Base-by-base conservation (phyloP, 2,888 invertebrate genomes). In the Frankliniella fusca region DNA sequence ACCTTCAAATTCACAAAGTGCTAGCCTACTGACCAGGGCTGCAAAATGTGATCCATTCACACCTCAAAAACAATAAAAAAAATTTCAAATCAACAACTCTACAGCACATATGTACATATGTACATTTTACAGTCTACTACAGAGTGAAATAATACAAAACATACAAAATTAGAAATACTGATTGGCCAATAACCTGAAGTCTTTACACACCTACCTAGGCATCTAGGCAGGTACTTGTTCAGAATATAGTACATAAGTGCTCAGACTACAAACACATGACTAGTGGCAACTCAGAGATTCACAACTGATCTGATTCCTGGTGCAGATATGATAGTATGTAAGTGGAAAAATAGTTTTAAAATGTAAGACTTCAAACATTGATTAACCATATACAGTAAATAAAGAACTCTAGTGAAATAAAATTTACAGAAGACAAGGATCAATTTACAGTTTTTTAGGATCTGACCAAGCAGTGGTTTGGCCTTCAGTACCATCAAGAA, bases 41-140 rank as follows among this genome's bases (percentile, higher is more conserved):
- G 38, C 38, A 38, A 38, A 38, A 38, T 38, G 38, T 38, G 38
- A 38, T 38, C 38, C 38, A 38, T 38, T 38, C 38, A 3, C 38
- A 38, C 38, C 38, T 38, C 61, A 12, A 23, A 76, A 76, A 76
- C 70, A 76, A 76, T 76, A 76, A 76, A 61, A 76, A 76, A 61
- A 76, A 76, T 23, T 76, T 76, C 27, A 12, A 76, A 76, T 23
- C 27, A 76, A 76, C 70, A 76, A 76, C 70, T 76, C n/a, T 76
- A 76, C 70, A 76, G 70, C 12, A 8, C 12, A 27, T n/a, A 23
- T 76, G 27, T 76, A 76, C 70, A 76, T 76, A 76, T 2, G 27
- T 23, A 27, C 70, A 76, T 11, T 10, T 27, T 27, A 76, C 70
- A 76, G 70, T 23, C n/a, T 76, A 54, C 5, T 54, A 54, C 54